phyloP scores from a whole-genome alignment of 2,113 vertebrate genomes.

The Antechinus flavipes region DNA sequence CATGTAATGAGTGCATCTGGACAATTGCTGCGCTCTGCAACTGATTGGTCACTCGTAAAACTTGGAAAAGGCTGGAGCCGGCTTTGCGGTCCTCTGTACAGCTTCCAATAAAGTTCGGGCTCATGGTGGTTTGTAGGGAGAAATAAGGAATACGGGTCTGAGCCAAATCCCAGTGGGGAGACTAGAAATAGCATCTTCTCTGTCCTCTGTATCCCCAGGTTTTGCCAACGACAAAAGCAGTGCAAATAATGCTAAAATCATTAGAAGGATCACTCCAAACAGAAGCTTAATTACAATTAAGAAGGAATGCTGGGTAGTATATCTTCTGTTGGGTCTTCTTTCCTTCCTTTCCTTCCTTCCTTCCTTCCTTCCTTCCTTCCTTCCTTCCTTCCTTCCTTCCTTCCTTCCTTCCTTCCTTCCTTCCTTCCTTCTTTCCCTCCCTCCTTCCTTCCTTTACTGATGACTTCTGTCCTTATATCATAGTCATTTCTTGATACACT shows the following conservation, averaged over 20 bases:
- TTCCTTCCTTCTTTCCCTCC: too few species aligned
- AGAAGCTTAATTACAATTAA: neutral
- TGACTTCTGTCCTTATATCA: neutral
- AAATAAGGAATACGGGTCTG: conserved; percentile 38
- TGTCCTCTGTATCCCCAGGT: conserved; percentile 60
- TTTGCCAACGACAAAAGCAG: neutral
- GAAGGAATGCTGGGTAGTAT: conserved; percentile 31
- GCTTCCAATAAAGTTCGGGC: conserved; percentile 26
- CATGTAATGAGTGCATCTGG: conserved; percentile 45
- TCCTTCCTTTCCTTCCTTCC: neutral
- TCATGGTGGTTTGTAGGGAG: conserved; percentile 54
- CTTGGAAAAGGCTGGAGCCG: conserved; percentile 11
- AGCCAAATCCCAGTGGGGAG: neutral
- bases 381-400: too few species aligned
- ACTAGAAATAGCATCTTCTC: conserved; percentile 47
- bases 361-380: too few species aligned
- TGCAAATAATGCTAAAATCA: conserved; percentile 42
- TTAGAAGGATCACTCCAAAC: neutral
- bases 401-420: too few species aligned
- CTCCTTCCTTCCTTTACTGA: neutral
- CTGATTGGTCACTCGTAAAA: neutral
- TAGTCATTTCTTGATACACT: neutral
- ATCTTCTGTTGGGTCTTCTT: conserved; percentile 28
- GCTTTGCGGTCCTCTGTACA: neutral
- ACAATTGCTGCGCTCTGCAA: neutral